phyloP scores from a whole-genome alignment of 2,797 vertebrate genomes.

The Manis javanica region DNA sequence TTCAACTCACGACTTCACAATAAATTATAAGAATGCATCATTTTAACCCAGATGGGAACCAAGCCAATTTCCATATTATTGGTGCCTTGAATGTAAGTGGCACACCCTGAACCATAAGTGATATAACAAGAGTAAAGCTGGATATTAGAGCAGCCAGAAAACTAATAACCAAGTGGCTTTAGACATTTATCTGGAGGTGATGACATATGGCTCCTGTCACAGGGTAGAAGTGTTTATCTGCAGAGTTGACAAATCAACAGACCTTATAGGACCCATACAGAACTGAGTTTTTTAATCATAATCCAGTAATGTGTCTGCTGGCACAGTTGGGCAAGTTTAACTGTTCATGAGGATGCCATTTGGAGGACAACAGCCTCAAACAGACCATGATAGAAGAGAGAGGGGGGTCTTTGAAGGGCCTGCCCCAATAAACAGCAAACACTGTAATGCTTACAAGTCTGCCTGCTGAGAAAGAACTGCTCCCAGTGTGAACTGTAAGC shows the following conservation, averaged over 20 bases:
- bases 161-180: conserved; percentile 32
- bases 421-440: not conserved
- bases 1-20: not conserved
- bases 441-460: not conserved
- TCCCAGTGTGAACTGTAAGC: not conserved
- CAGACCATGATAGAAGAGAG: not conserved
- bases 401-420: not conserved
- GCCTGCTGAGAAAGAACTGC: not conserved
- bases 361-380: conserved; percentile 48
- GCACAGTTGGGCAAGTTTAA: not conserved
- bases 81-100: not conserved
- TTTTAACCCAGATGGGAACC: conserved; percentile 23
- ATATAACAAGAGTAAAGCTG: not conserved
- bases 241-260: conserved; percentile 30
- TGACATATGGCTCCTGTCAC: conserved; percentile 30
- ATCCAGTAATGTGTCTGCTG: not conserved
- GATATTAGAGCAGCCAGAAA: conserved; percentile 36
- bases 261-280: conserved; percentile 44
- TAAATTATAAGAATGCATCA: not conserved
- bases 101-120: not conserved
- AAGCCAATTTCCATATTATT: conserved; percentile 8
- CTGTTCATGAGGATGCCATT: conserved; percentile 16
- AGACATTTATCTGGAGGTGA: conserved; percentile 3
- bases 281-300: conserved; percentile 50
- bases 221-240: conserved; percentile 8